These are phyloP conservation scores for Tonatia bakeri DNA, from an alignment of 2,113 vertebrate genomes.

Conservation along the genomic window DNA sequence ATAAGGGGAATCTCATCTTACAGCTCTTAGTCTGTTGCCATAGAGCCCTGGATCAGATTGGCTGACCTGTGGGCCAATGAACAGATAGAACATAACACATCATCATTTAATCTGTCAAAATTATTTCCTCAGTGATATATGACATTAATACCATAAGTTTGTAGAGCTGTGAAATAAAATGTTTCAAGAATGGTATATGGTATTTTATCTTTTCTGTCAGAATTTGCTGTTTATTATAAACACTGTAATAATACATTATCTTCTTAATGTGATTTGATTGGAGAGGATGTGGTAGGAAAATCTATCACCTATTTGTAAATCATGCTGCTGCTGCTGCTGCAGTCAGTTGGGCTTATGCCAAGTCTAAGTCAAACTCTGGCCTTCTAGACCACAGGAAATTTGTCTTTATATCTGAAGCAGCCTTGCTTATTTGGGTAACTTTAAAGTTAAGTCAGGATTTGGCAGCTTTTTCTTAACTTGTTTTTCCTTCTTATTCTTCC, in stretches of 20 bases:
- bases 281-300: background rate
- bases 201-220: constrained; percentile 1
- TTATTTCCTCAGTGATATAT: constrained; percentile 36
- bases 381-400: background rate
- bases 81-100: constrained; percentile 68
- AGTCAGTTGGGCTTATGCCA: constrained; percentile 21
- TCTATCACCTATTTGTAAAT: constrained; percentile 5
- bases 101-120: constrained; percentile 70
- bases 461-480: background rate
- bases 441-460: constrained; percentile 40
- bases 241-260: background rate
- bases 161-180: constrained; percentile 32
- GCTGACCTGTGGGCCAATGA: constrained; percentile 86
- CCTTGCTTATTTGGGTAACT: constrained; percentile 26
- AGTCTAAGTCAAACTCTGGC: background rate
- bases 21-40: constrained; percentile 93
- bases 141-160: background rate
- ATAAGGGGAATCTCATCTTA: constrained; percentile 75
- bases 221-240: constrained; percentile 22
- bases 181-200: background rate
- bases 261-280: constrained; percentile 16
- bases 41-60: constrained; percentile 89
- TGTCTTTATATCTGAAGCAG: constrained; percentile 16
- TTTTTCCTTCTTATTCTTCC: background rate
- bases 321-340: background rate